Conservation (phyloP, 2,113 vertebrate species). For the Muntiacus reevesi region DNA sequence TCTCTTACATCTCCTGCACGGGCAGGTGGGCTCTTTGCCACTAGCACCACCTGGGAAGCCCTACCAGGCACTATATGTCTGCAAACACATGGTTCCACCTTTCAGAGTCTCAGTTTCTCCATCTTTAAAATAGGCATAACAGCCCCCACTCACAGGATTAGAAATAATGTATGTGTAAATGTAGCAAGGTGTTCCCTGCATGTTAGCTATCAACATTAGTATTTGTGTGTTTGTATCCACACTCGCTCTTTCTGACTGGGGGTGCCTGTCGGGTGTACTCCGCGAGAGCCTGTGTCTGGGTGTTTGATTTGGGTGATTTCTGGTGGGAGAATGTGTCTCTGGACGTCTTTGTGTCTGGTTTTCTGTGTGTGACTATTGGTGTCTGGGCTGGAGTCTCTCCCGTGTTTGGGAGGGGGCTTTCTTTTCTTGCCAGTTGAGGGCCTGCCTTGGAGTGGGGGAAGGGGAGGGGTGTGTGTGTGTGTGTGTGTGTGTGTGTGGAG, state of each 20-base stretch:
- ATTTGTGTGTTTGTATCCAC: background rate
- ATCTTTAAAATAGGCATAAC: too few species aligned
- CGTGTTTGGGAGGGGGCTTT: background rate
- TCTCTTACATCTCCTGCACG: background rate
- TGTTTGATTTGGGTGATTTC: background rate
- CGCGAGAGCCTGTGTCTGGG: background rate
- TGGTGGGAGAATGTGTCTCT: background rate
- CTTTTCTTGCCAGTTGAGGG: background rate
- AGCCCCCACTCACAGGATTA: too few species aligned
- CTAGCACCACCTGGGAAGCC: background rate
- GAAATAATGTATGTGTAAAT: rapidly evolving
- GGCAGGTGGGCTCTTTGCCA: background rate
- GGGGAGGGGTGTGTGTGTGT: background rate
- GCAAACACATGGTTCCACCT: background rate
- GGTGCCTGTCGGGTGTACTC: background rate
- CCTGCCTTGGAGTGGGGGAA: background rate
- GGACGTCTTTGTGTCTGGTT: background rate
- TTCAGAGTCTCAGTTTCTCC: background rate
- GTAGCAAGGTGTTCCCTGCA: rapidly evolving
- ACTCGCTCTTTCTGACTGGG: background rate
- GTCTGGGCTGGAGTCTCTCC: background rate
- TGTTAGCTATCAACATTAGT: too few species aligned
- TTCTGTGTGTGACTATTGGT: background rate
- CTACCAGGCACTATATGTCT: background rate
- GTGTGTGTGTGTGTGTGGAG: background rate